Base-by-base conservation (phyloP, 1,140 invertebrate genomes). In the Drusus annulatus region DNA sequence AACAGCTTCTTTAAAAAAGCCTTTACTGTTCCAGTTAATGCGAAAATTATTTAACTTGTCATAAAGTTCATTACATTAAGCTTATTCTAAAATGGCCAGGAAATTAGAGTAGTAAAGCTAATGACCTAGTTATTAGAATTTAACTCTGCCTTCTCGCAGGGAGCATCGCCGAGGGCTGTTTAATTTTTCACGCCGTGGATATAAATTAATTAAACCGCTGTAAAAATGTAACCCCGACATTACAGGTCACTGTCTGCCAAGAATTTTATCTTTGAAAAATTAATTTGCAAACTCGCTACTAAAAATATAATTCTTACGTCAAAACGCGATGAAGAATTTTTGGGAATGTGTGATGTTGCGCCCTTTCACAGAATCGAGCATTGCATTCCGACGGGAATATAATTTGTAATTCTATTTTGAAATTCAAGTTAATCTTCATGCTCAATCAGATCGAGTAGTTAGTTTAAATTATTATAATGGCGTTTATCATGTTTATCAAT, bases 191-290 rank as follows among this genome's bases (percentile, higher is more conserved):
- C 56, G 45, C 54, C 21, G n/a, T n/a, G 19, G 58, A 60, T 25
- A 80, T 80, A 75, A 80, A 80, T 80, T 75, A 74, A 80, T 80
- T 80, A 80, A 50, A 73, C 52, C 17, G 52, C 51, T 63, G 71
- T 74, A 58, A 80, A 74, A 74, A 80, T 60, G 75, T 76, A 79
- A 65, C 68, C 50, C 63, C 51, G 23, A 25, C 56, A 63, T 63
- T 8, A 71, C 68, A 54, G 68, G 16, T 3, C 36, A 62, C 17
- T 23, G 60, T 63, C 60, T 63, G 17, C 60, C 54, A 21, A 56
- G n/a, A 56, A 23, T 23, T 63, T 63, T 63, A 28, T 62, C 60
- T 62, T 62, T 62, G 60, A 62, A 62, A 62, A 62, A 65, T 65
- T 65, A 65, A 65, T 65, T 65, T 17, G 23, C 62, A 23, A 36